A percentile compares a stretch with the other conserved stretches of the same genome.
Evolutionary conservation across 37 sponge, comb jelly and placozoan species (phyloP).

Genomic region (Mnemiopsis leidyi): DNA sequence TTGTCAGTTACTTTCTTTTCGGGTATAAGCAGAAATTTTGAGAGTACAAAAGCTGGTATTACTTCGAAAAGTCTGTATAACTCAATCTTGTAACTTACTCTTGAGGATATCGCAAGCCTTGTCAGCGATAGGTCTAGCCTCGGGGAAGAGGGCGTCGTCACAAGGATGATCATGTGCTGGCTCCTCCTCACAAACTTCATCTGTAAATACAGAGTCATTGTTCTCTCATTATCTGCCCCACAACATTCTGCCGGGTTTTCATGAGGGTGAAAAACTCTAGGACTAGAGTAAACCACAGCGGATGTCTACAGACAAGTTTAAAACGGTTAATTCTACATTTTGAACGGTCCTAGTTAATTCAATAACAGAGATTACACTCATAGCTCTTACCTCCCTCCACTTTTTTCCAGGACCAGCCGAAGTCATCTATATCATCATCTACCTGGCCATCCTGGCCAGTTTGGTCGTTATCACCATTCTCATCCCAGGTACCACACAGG

Average conservation of each 20-base stretch:
- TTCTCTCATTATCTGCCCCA: no score
- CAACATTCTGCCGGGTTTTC: no score
- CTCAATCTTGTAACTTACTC: neutral
- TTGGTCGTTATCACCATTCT: neutral
- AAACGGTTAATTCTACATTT: no score
- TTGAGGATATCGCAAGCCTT: neutral
- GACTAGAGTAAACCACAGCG: no score
- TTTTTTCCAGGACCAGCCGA: constrained; percentile 44
- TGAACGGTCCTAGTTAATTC: no score
- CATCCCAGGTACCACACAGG: neutral
- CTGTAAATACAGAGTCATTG: neutral
- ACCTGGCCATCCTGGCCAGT: neutral
- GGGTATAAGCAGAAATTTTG: no score
- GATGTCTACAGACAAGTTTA: no score
- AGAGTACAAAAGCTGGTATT: no score
- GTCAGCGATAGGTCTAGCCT: neutral
- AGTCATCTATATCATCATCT: neutral
- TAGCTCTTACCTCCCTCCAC: neutral
- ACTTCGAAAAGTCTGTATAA: no score
- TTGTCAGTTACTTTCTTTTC: no score
- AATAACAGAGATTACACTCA: no score
- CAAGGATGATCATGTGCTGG: constrained; percentile 5
- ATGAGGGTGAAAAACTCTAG: no score
- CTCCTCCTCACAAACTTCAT: neutral
- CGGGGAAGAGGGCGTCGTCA: constrained; percentile 14